These are phyloP conservation scores for Phortica okadai DNA, from an alignment of 2,888 invertebrate species.

Conservation along the genomic window DNA sequence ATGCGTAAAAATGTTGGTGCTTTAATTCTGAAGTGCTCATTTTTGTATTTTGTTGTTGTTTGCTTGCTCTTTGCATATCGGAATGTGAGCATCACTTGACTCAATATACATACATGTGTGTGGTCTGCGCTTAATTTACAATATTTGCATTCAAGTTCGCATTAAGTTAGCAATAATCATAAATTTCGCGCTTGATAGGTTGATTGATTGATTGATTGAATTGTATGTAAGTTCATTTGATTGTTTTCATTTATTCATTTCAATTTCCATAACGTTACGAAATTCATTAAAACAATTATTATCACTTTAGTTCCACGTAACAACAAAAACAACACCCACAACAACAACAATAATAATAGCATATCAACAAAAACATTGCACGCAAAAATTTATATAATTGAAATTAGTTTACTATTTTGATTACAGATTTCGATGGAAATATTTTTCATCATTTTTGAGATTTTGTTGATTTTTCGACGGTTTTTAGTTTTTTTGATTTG, in stretches of 20 bases:
- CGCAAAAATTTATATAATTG: not conserved
- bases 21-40: conserved; percentile 1
- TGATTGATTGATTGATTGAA: conserved; percentile 13
- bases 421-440: not conserved
- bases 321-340: not conserved
- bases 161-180: conserved; percentile 11
- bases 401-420: conserved; percentile 10
- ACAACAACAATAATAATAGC: not conserved
- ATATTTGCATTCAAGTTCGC: not conserved
- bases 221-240: conserved; percentile 8
- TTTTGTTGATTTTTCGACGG: not conserved
- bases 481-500: not conserved
- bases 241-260: not conserved
- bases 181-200: conserved; percentile 9
- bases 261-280: not conserved
- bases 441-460: not conserved
- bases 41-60: not conserved
- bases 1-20: conserved; percentile 22
- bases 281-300: conserved; percentile 1
- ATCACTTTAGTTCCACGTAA: not conserved
- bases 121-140: conserved; percentile 22
- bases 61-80: not conserved
- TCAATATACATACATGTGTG: not conserved
- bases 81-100: not conserved
- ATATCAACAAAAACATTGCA: not conserved